Evolutionary conservation across 2,888 invertebrate genomes (phyloP).

Genomic region (Altica lythri): DNA sequence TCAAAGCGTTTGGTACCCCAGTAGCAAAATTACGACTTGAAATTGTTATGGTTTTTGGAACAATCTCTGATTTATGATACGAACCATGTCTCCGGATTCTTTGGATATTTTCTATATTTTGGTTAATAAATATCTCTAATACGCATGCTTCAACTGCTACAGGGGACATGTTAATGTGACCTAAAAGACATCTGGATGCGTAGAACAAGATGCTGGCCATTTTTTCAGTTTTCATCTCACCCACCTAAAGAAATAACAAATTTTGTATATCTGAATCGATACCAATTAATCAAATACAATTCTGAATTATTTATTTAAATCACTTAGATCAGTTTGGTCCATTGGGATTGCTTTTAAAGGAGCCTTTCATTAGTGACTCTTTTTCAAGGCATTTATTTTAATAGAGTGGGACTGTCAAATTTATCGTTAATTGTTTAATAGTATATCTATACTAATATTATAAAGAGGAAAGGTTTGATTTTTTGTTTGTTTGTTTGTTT

Average conservation of each 20-base stretch:
- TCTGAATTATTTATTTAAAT: too few species aligned
- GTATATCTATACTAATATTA: too few species aligned
- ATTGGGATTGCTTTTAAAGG: too few species aligned
- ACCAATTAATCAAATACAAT: too few species aligned
- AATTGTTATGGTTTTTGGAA: conserved; percentile 49
- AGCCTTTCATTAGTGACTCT: too few species aligned
- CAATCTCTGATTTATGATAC: conserved; percentile 49
- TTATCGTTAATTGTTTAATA: too few species aligned
- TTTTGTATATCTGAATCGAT: background rate
- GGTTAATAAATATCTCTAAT: conserved; percentile 52
- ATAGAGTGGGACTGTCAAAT: too few species aligned
- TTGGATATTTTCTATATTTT: conserved; percentile 52
- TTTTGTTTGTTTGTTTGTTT: too few species aligned
- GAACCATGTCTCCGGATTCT: conserved; percentile 48
- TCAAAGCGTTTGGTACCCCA: conserved; percentile 53
- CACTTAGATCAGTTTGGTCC: too few species aligned
- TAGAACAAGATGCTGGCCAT: conserved; percentile 52
- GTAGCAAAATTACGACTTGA: conserved; percentile 52
- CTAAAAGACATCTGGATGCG: conserved; percentile 56
- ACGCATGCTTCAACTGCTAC: conserved; percentile 55
- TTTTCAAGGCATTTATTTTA: too few species aligned
- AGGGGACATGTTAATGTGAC: conserved; percentile 58
- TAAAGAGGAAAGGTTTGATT: too few species aligned
- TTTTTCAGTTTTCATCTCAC: conserved; percentile 47
- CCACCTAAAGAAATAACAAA: conserved; percentile 29